Evolutionary conservation across 2,888 invertebrate species (phyloP).

Genomic region (Tanytarsus gracilentus): DNA sequence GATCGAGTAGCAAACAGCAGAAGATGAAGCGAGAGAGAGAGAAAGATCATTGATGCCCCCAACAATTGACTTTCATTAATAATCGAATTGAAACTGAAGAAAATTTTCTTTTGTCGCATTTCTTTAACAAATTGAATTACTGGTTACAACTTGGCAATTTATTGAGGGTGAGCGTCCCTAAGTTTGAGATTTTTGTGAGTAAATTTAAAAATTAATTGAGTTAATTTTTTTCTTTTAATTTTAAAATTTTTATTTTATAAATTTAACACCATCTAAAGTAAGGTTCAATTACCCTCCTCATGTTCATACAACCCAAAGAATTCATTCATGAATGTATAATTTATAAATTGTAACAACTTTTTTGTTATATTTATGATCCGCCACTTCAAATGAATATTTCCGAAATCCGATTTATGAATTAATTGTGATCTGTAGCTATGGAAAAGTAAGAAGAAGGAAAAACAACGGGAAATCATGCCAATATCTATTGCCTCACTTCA

Average conservation of each 20-base stretch:
- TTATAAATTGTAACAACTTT: too few relatives aligned
- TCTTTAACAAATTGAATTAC: not conserved
- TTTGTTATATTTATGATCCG: not conserved
- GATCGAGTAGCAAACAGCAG: not conserved
- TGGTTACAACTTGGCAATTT: too few relatives aligned
- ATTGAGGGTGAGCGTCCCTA: too few relatives aligned
- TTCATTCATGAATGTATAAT: too few relatives aligned
- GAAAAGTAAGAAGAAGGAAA: not conserved
- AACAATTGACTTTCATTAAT: slow-evolving; percentile 22
- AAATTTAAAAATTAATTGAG: not conserved
- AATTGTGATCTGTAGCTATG: too few relatives aligned
- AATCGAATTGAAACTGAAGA: not conserved
- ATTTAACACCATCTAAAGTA: too few relatives aligned
- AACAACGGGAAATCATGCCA: not conserved
- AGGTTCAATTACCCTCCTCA: too few relatives aligned
- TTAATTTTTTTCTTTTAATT: slow-evolving; percentile 3
- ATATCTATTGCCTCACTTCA: not conserved
- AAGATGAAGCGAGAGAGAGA: not conserved
- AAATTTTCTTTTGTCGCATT: not conserved
- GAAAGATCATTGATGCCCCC: not conserved
- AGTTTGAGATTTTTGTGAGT: not conserved
- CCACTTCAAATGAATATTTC: not conserved
- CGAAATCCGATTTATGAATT: too few relatives aligned
- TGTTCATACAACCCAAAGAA: too few relatives aligned
- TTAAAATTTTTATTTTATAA: not conserved